These are phyloP conservation scores for Dolichotis patagonum DNA, from an alignment of 2,113 vertebrate genomes.

Conservation along the genomic window DNA sequence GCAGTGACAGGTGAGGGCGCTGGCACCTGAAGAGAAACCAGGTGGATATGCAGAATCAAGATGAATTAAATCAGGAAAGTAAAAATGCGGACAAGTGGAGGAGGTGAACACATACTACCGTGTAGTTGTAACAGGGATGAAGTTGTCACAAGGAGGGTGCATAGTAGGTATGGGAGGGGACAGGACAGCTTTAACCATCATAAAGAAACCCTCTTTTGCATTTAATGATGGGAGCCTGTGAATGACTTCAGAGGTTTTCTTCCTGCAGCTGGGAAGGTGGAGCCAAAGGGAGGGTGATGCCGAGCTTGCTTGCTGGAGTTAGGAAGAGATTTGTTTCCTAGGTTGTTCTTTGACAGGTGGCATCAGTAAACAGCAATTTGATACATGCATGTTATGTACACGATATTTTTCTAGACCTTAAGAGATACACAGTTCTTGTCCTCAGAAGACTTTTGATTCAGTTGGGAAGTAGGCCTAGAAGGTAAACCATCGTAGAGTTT, in stretches of 20 bases:
- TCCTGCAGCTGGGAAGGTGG: background rate
- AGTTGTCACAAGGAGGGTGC: background rate
- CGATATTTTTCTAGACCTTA: background rate
- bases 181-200: background rate
- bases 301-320: background rate
- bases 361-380: background rate
- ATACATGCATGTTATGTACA: background rate
- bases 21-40: background rate
- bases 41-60: background rate
- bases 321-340: background rate
- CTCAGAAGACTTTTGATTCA: background rate
- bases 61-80: background rate
- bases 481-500: background rate
- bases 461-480: background rate
- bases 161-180: background rate
- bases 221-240: background rate
- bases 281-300: background rate
- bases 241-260: background rate
- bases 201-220: background rate
- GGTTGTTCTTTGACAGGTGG: background rate
- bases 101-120: background rate
- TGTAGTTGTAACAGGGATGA: no score
- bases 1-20: background rate
- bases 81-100: background rate
- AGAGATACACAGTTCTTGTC: background rate